These are phyloP conservation scores for Corvus moneduloides DNA, from an alignment of 2,113 vertebrate species.

Conservation along the genomic window DNA sequence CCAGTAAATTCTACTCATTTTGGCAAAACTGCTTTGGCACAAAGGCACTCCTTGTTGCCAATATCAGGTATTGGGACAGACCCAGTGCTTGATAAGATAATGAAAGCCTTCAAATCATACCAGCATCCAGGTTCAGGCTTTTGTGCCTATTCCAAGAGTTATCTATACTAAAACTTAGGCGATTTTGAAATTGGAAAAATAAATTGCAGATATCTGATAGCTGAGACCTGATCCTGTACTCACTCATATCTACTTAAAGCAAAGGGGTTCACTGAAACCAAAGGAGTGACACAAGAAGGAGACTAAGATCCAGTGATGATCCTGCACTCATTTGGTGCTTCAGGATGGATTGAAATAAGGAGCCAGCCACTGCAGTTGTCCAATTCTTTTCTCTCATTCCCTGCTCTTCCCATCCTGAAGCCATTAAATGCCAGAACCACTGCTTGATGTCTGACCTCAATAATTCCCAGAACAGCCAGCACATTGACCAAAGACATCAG, in stretches of 20 bases:
- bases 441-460: not conserved
- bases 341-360: not conserved
- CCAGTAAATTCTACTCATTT: not conserved
- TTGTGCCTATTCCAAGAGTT: not conserved
- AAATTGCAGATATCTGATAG: not conserved
- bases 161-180: not conserved
- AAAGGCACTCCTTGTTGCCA: not conserved
- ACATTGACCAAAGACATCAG: not conserved
- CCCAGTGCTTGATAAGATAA: not conserved
- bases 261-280: not conserved
- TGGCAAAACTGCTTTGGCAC: not conserved
- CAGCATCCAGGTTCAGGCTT: not conserved
- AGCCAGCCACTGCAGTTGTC: not conserved
- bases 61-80: not conserved
- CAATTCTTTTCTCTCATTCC: not conserved
- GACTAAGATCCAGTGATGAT: not conserved
- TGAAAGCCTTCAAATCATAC: not conserved
- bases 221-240: not conserved
- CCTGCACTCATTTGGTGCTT: not conserved
- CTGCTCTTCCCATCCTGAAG: not conserved
- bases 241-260: not conserved
- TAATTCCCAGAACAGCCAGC: not conserved
- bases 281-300: not conserved
- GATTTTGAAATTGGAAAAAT: not conserved
- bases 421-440: not conserved